phyloP scores from a whole-genome alignment of 2,113 vertebrate species.

The Pygathrix nemaeus region DNA sequence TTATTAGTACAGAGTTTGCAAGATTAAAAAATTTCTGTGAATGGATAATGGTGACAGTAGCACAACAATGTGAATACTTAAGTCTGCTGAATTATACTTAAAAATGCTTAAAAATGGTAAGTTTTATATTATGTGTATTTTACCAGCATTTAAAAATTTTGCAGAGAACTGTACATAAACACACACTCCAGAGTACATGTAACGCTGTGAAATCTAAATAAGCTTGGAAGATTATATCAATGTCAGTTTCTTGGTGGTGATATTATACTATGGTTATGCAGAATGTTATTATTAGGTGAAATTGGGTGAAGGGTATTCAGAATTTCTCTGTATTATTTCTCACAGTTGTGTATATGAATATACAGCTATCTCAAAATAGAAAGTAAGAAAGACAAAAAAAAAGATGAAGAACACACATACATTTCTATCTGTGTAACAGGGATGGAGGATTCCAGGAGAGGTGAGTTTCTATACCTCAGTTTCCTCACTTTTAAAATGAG shows the following conservation, averaged over 20 bases:
- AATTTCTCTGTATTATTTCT: neutral
- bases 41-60: neutral
- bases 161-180: neutral
- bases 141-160: neutral
- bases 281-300: neutral
- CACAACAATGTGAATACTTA: neutral
- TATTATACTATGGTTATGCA: neutral
- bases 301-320: neutral
- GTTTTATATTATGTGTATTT: neutral
- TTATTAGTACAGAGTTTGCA: neutral
- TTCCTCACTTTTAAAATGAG: neutral
- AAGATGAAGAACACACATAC: neutral
- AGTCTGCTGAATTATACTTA: neutral
- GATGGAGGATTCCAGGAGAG: neutral
- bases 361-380: neutral
- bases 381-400: neutral
- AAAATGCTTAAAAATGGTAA: neutral
- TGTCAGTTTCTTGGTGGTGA: neutral
- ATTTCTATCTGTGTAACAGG: neutral
- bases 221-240: neutral
- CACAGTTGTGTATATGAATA: neutral
- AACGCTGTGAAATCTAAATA: neutral
- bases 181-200: neutral
- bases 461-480: neutral
- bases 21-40: neutral